phyloP scores from a whole-genome alignment of 2,113 vertebrate species.

The Hirundichthys speculiger region DNA sequence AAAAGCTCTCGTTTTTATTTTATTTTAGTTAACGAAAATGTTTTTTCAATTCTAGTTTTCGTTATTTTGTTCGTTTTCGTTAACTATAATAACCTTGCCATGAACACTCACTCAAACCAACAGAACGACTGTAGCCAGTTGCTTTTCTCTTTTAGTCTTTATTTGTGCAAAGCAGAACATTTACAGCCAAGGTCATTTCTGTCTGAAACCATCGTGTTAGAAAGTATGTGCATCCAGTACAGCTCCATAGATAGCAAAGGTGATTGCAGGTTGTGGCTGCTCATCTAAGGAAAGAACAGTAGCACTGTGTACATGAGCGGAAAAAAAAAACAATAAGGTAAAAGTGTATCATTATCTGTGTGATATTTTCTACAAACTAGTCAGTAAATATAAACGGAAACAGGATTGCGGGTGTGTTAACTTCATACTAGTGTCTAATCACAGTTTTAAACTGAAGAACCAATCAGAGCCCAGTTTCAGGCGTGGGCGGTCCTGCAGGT shows the following conservation, averaged over 20 bases:
- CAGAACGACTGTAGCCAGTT: background rate
- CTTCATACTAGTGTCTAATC: conserved; percentile 16
- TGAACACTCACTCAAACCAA: background rate
- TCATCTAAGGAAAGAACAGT: conserved; percentile 17
- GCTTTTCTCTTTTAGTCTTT: conserved; percentile 19
- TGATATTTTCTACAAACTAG: conserved; percentile 1
- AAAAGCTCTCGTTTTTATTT: no score
- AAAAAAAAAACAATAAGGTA: background rate
- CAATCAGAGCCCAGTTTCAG: background rate
- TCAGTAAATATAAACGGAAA: conserved; percentile 27
- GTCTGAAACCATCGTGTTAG: background rate
- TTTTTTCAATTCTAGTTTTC: no score
- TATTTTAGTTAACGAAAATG: no score
- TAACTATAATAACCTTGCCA: no score
- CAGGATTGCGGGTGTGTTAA: conserved; percentile 11
- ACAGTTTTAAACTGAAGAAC: conserved; percentile 4
- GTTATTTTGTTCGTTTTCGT: no score
- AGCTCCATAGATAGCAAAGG: conserved; percentile 47
- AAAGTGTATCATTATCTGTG: conserved; percentile 13
- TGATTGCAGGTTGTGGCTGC: conserved; percentile 2
- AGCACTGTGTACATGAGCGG: conserved; percentile 13
- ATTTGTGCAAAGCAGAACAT: conserved; percentile 62
- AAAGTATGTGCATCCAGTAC: conserved; percentile 16
- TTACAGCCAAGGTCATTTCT: conserved; percentile 40
- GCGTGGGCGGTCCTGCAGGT: conserved; percentile 1